Evolutionary conservation across 2,113 vertebrate genomes (phyloP).

Genomic region (Atrichornis clamosus): DNA sequence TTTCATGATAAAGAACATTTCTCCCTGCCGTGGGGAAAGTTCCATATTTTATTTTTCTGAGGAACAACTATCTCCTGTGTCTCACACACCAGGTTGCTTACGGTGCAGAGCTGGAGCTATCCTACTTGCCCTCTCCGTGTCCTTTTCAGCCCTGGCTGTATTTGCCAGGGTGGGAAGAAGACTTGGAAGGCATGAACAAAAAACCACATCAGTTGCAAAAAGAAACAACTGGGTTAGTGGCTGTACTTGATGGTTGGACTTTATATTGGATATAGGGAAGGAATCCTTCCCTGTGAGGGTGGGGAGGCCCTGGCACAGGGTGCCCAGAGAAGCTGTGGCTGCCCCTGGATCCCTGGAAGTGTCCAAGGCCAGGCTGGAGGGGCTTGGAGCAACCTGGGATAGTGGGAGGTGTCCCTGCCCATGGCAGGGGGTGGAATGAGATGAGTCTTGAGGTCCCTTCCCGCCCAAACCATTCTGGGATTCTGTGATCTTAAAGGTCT

Average conservation of each 20-base stretch:
- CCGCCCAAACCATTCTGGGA: neutral
- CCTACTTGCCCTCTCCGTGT: neutral
- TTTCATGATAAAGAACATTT: neutral
- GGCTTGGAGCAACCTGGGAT: rapidly evolving
- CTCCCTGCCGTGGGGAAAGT: neutral
- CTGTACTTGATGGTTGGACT: neutral
- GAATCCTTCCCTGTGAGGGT: neutral
- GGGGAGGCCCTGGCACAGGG: neutral
- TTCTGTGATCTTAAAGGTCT: neutral
- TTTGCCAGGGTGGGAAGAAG: neutral
- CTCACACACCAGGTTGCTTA: neutral
- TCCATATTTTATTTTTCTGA: neutral
- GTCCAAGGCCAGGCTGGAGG: neutral
- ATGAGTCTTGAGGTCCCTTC: neutral
- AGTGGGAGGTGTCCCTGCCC: neutral
- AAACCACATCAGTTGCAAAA: neutral
- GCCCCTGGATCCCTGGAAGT: neutral
- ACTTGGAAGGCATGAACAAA: neutral
- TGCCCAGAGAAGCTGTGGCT: neutral
- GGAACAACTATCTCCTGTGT: neutral
- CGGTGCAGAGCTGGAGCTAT: neutral
- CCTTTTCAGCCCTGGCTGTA: neutral
- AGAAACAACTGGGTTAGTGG: neutral
- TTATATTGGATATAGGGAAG: neutral
- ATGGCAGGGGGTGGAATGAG: neutral